Evolutionary conservation across 2,113 vertebrate species (phyloP).

Genomic region (Petroica traversi): DNA sequence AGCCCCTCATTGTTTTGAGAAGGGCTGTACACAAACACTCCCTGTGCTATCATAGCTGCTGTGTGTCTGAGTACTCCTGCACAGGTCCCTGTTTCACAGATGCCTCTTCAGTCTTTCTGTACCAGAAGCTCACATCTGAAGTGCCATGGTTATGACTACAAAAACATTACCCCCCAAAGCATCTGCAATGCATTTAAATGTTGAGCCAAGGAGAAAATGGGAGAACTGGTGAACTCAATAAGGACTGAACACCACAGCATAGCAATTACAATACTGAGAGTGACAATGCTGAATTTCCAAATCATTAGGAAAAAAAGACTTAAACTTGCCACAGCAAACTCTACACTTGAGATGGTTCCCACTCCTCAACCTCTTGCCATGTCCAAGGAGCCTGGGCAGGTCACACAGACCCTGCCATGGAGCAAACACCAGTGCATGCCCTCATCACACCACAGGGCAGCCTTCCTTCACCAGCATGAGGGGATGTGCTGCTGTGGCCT

Average conservation of each 20-base stretch:
- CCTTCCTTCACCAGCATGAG: not conserved
- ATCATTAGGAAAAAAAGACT: not conserved
- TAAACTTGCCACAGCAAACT: not conserved
- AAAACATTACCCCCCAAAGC: not conserved
- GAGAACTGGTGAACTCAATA: not conserved
- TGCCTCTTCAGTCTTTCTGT: not conserved
- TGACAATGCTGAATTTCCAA: not conserved
- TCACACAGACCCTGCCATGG: not conserved
- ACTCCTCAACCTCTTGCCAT: not conserved
- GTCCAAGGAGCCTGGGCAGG: not conserved
- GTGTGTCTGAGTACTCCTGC: not conserved
- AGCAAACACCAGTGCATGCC: fast-evolving
- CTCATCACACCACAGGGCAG: fast-evolving
- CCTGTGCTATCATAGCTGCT: not conserved
- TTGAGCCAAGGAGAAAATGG: not conserved
- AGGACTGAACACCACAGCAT: not conserved
- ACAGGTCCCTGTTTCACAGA: not conserved
- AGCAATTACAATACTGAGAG: not conserved
- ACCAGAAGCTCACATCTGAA: not conserved
- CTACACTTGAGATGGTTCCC: not conserved
- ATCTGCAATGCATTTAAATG: not conserved
- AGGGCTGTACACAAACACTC: not conserved
- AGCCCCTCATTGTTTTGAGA: not conserved
- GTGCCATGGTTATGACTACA: fast-evolving
- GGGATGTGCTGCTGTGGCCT: fast-evolving